Conservation (phyloP, 2,113 vertebrate species). For the Eudyptes chrysolophus region DNA sequence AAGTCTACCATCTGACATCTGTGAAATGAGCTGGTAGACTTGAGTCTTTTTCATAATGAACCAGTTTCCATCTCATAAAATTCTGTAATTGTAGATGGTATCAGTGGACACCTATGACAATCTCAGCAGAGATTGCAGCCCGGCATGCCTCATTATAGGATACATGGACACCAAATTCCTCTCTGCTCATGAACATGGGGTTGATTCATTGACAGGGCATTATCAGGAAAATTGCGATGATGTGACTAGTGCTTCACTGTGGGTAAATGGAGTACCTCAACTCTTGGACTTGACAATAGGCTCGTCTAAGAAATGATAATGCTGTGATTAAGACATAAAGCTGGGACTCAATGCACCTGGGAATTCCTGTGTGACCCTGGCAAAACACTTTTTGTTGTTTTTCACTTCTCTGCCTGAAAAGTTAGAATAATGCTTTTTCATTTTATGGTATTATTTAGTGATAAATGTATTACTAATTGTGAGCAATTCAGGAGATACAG, state of each 20-base stretch:
- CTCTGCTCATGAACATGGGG: slow-evolving; percentile 5
- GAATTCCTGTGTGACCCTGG: slow-evolving; percentile 4
- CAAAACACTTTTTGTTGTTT: neutral
- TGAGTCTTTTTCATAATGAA: slow-evolving; percentile 61
- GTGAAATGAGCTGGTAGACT: slow-evolving; percentile 56
- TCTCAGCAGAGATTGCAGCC: slow-evolving; percentile 39
- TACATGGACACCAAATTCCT: slow-evolving; percentile 45
- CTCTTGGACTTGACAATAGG: slow-evolving; percentile 41
- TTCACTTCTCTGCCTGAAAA: slow-evolving; percentile 18
- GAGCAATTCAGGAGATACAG: neutral
- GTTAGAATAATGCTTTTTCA: neutral
- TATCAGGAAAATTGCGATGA: slow-evolving; percentile 46
- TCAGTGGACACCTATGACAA: slow-evolving; percentile 62
- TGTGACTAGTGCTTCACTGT: slow-evolving; percentile 28
- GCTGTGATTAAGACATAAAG: slow-evolving; percentile 16
- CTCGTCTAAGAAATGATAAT: slow-evolving; percentile 50
- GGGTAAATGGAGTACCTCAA: slow-evolving; percentile 54
- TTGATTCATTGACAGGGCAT: slow-evolving; percentile 59
- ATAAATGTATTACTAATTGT: slow-evolving; percentile 1
- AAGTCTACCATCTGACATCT: slow-evolving; percentile 47
- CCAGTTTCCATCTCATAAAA: slow-evolving; percentile 65
- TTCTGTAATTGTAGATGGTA: slow-evolving; percentile 59
- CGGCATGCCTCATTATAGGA: slow-evolving; percentile 40
- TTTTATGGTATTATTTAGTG: neutral
- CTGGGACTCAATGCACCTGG: neutral